Conservation (phyloP, 1,140 invertebrate genomes). For the Brachionus asplanchnoidis region DNA sequence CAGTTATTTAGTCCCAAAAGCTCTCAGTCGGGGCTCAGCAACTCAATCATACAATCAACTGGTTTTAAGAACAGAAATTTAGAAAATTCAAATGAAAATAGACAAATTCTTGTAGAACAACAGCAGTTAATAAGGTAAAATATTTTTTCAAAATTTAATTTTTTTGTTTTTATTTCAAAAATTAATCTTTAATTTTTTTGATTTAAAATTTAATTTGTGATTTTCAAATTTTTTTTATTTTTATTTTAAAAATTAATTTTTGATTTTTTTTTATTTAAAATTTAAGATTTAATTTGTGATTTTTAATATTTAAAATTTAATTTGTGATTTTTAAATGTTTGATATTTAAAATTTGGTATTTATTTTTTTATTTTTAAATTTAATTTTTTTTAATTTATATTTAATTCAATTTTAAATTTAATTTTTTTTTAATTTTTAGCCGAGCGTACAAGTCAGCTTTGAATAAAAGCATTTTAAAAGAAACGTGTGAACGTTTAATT, state of each 20-base stretch:
- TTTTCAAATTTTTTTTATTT: no score
- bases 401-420: no score
- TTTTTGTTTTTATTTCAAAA: no score
- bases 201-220: no score
- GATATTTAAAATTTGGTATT: background rate
- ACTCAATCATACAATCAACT: background rate
- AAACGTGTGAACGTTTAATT: constrained; percentile 4
- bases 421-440: background rate
- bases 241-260: no score
- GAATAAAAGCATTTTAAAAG: background rate
- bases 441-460: constrained; percentile 1
- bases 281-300: no score
- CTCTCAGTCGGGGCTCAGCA: no score
- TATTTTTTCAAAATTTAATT: background rate
- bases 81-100: background rate
- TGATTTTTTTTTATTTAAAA: no score
- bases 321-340: background rate
- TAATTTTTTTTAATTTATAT: background rate
- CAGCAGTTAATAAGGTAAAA: background rate
- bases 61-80: background rate
- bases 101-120: background rate
- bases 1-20: background rate
- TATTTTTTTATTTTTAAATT: background rate
- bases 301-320: background rate
- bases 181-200: no score